Base-by-base conservation (phyloP, 2,113 vertebrate species). In the Eleginops maclovinus region DNA sequence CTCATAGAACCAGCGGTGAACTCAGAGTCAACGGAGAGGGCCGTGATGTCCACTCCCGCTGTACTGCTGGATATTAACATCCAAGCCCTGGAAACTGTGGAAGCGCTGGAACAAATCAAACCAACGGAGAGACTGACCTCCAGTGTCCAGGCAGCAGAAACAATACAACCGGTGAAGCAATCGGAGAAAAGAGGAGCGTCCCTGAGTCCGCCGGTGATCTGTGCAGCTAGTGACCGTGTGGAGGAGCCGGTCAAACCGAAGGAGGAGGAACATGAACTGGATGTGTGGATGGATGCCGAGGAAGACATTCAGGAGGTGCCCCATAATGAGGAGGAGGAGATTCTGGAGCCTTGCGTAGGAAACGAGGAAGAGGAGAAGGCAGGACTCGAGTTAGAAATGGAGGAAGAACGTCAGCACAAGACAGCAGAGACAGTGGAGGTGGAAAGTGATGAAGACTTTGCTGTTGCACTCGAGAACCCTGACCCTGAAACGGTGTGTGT, bases 251-350 rank as follows among this genome's bases (percentile, higher is more conserved):
- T 46, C 2, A 58, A 77, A 69, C 69, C 73, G 50, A 46, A 9
- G 16, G 88, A 92, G 22, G 90, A 89, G 28, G 90, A 90, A 46
- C 62, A 31, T 10, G 89, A 94, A 9, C 86, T 91, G 46, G 93
- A 94, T 2, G 84, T 92, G 40, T 93, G 93, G 94, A 75, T 92
- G 84, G 91, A 95, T 61, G 94, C 92, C 1, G 81, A 91, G 79
- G 93, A 93, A 68, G 64, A 85, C 16, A 51, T 16, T 51, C 72
- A 72, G 49, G 70, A 59, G 19, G 3, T 4, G 50, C 46, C 59
- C 17, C 16, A 13, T 9, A 15, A 8, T n/a, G 41, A 72, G 62
- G 47, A 41, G 17, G 64, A 77, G 9, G 73, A 84, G 64, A 41
- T 44, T 16, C 22, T 8, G 0, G 24, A 70, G 49, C n/a, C 12